Base-by-base conservation (phyloP, 2,888 invertebrate species). In the Helobdella robusta region DNA sequence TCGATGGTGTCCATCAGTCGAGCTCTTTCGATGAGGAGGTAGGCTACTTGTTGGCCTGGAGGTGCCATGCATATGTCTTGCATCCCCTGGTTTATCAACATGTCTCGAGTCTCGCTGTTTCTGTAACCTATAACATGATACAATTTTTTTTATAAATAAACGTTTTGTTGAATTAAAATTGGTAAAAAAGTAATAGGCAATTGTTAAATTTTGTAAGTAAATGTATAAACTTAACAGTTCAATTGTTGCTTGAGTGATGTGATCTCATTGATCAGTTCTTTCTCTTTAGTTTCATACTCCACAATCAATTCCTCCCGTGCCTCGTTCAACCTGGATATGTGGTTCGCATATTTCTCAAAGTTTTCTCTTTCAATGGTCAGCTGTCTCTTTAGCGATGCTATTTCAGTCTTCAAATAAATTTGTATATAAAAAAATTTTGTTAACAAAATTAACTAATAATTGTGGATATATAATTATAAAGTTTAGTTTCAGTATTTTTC, bases 331-430 rank as follows among this genome's bases (percentile, higher is more conserved):
- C 73, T 74, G 5, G 75, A 73, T 34, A 78, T 77, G 68, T 78
- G 77, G 67, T 77, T 76, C 59, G 77, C 77, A 63, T 77, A 83
- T 77, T 81, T 82, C 72, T 79, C 79, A 69, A 82, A 82, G 78
- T 77, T 82, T 78, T 81, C 80, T 77, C 76, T 76, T 68, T 77
- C 78, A 64, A 74, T 74, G 6, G 74, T 72, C 70, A 78, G 77
- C 5, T 76, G 72, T 28, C 72, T 68, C 32, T 64, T 65, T 11
- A 69, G 59, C 1, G 15, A n/a, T 18, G 28, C 44, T 18, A 62
- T 62, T 44, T 62, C 62, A 28, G 28, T 34, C 62, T 62, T 8
- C 4, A 15, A 56, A 25, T 6, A 56, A 30, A 25, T 1, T n/a
- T n/a, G n/a, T n/a, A n/a, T n/a, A n/a, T n/a, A n/a, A n/a, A n/a